Percentiles rank a stretch among this genome's conserved stretches.
These are phyloP conservation scores for Leptopilina syphax DNA, from an alignment of 2,888 invertebrate genomes.

Conservation along the genomic window DNA sequence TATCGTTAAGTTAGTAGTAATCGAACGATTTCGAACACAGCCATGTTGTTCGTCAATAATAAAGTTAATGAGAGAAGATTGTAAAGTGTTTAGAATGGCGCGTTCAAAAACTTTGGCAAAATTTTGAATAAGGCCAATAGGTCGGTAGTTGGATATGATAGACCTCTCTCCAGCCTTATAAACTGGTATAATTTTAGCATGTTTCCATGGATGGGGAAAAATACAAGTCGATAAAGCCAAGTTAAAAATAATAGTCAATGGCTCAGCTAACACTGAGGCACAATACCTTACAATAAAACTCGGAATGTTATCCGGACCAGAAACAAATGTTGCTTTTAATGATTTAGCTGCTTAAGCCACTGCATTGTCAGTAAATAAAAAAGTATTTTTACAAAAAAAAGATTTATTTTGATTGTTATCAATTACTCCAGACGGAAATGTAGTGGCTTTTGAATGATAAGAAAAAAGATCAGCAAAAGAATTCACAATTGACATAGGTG, in stretches of 20 bases:
- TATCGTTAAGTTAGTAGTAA: not conserved
- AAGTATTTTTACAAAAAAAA: too few species aligned
- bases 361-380: too few species aligned
- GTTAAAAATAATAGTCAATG: not conserved
- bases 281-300: not conserved
- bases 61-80: not conserved
- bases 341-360: not conserved
- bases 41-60: not conserved
- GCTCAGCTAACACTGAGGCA: not conserved
- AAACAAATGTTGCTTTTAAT: not conserved
- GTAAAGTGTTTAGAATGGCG: not conserved
- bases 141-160: not conserved
- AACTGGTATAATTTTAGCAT: not conserved
- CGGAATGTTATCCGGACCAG: not conserved
- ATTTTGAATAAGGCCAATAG: not conserved
- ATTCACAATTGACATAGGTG: not conserved
- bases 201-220: not conserved
- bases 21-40: not conserved
- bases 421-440: too few species aligned
- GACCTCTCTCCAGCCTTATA: not conserved
- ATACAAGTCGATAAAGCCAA: not conserved
- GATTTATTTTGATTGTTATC: too few species aligned
- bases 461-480: not conserved
- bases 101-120: slow-evolving; percentile 1
- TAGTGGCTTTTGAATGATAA: not conserved